Evolutionary conservation across 2,888 invertebrate genomes (phyloP).

Genomic region (Rotaria socialis): DNA sequence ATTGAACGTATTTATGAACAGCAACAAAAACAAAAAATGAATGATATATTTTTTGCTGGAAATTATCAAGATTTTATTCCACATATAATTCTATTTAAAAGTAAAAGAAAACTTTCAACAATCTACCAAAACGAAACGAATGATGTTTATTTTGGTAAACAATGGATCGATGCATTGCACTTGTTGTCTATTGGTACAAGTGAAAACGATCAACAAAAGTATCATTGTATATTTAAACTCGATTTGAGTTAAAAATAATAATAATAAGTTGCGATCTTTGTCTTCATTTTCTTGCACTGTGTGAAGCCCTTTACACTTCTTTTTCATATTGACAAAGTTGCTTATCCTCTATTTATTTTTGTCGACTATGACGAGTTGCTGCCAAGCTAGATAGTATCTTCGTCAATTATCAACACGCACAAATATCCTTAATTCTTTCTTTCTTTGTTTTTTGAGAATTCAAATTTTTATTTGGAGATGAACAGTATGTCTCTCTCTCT

Average conservation of each 20-base stretch:
- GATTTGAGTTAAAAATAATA: background rate
- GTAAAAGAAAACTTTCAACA: conserved; percentile 1
- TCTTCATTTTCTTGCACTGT: background rate
- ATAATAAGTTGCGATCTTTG: background rate
- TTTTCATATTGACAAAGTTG: background rate
- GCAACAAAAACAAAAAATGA: background rate
- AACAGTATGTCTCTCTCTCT: background rate
- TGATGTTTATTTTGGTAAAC: background rate
- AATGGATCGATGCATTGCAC: background rate
- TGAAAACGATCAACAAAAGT: background rate
- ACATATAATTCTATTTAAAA: background rate
- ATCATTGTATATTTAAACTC: conserved; percentile 22
- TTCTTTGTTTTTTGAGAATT: background rate
- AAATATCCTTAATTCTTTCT: background rate
- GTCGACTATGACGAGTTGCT: background rate
- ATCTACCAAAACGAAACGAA: background rate
- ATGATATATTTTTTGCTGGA: background rate
- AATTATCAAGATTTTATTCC: conserved; percentile 11
- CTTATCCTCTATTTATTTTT: background rate
- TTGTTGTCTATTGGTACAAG: background rate
- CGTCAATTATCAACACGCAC: background rate
- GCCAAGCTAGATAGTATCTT: conserved; percentile 17
- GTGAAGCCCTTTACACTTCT: conserved; percentile 32
- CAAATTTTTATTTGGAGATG: background rate
- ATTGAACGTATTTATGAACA: conserved; percentile 12